Percentiles rank a stretch among this genome's conserved stretches.
Conservation (phyloP, 2,113 vertebrate species). For the Megaceryle maxima region DNA sequence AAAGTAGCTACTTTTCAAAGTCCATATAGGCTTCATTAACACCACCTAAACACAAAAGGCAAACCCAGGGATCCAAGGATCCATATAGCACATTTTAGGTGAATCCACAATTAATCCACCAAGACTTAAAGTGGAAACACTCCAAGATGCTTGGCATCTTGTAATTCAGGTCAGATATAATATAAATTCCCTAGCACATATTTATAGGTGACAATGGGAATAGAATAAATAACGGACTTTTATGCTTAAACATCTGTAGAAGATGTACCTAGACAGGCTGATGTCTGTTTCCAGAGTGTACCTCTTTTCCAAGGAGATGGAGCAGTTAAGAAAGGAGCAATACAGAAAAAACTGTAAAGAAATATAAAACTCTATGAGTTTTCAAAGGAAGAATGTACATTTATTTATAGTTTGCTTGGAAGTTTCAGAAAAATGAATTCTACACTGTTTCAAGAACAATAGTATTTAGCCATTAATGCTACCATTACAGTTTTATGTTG, state of each 20-base stretch:
- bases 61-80: background rate
- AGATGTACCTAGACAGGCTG: background rate
- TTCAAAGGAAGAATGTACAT: background rate
- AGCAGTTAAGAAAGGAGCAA: background rate
- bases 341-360: background rate
- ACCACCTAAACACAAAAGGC: background rate
- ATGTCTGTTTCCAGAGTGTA: background rate
- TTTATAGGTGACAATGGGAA: background rate
- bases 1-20: background rate
- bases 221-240: background rate
- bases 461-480: background rate
- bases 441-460: background rate
- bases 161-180: background rate
- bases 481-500: background rate
- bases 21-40: background rate
- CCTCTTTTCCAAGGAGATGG: background rate
- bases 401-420: background rate
- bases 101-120: background rate
- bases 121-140: background rate
- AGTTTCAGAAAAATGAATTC: background rate
- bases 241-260: background rate
- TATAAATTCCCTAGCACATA: background rate
- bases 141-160: background rate
- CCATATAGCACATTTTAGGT: background rate
- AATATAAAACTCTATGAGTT: background rate